A percentile compares a stretch with the other conserved stretches of the same genome.
Evolutionary conservation across 2,797 vertebrate species (phyloP).

Genomic region (Megaceryle alcyon): DNA sequence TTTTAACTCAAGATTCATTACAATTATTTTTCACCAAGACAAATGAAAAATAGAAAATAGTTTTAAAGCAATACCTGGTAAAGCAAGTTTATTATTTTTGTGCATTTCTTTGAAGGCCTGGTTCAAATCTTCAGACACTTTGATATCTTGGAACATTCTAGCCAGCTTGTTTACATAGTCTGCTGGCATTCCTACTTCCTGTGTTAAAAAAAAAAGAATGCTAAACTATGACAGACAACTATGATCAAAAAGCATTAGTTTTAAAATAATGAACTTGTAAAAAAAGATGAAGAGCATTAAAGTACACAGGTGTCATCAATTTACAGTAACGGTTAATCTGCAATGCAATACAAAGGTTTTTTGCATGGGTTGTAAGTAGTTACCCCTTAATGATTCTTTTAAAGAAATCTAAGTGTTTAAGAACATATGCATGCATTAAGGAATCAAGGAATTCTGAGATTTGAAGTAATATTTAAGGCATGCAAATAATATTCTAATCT

Average conservation of each 20-base stretch:
- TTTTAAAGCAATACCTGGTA: constrained; percentile 87
- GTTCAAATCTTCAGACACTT: constrained; percentile 98
- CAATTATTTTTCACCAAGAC: neutral
- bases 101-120: constrained; percentile 99
- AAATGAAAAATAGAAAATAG: neutral
- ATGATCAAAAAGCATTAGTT: neutral
- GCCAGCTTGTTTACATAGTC: constrained; percentile 99
- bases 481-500: neutral
- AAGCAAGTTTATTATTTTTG: constrained; percentile 96
- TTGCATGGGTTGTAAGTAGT: neutral
- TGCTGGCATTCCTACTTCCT: constrained; percentile 99
- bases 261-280: neutral
- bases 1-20: neutral
- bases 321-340: neutral
- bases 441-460: neutral
- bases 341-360: neutral
- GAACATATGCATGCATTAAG: neutral
- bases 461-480: neutral
- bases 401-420: neutral
- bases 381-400: neutral
- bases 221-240: neutral
- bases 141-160: constrained; percentile 99
- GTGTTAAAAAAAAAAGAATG: constrained; percentile 55
- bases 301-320: neutral
- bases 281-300: neutral